These are phyloP conservation scores for Elysia chlorotica DNA, from an alignment of 1,140 invertebrate species.

Conservation along the genomic window DNA sequence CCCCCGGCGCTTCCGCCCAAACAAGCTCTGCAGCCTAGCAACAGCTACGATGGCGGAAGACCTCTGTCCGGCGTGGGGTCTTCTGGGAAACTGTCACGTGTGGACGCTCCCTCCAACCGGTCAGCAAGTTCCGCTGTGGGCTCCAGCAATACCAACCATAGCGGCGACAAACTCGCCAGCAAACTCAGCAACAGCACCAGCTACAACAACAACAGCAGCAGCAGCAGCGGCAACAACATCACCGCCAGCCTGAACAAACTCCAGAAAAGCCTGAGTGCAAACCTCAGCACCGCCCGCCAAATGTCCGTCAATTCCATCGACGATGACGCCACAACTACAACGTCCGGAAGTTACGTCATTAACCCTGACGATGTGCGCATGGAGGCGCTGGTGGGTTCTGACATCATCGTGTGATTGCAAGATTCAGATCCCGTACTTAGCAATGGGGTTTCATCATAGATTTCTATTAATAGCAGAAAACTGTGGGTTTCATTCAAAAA, in stretches of 20 bases:
- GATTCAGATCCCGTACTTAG: neutral
- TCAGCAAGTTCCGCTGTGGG: too few relatives aligned
- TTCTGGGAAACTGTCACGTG: too few relatives aligned
- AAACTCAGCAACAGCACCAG: neutral
- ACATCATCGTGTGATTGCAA: constrained; percentile 33
- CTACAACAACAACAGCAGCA: neutral
- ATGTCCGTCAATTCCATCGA: constrained; percentile 23
- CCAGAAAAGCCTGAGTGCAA: neutral
- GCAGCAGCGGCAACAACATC: neutral
- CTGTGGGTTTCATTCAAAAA: too few relatives aligned
- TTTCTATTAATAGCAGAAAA: too few relatives aligned
- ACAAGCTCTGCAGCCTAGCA: neutral
- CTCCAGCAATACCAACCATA: too few relatives aligned
- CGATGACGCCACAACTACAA: constrained; percentile 43
- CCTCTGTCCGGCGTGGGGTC: neutral
- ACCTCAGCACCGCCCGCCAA: neutral
- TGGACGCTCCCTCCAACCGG: too few relatives aligned
- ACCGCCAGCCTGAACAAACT: neutral
- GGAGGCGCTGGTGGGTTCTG: constrained; percentile 30
- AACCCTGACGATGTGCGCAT: constrained; percentile 39
- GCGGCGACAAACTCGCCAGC: too few relatives aligned
- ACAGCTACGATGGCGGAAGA: neutral
- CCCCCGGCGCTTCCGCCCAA: neutral
- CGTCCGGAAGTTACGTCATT: constrained; percentile 45
- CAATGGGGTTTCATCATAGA: neutral